Evolutionary conservation across 2,888 invertebrate genomes (phyloP).

Genomic region (Apotomis betuletana): DNA sequence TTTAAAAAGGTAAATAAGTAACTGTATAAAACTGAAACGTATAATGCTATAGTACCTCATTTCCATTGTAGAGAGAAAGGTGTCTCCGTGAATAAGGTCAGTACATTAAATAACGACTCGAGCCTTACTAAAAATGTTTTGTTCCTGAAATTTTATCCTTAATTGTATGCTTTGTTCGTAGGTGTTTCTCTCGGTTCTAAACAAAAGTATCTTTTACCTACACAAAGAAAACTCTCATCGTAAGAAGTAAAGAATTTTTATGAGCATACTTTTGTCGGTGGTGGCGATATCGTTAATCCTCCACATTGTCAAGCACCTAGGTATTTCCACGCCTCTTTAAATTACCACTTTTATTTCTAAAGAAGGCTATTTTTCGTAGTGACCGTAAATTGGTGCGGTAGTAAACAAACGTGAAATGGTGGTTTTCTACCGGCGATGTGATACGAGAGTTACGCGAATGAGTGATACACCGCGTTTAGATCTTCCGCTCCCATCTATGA

Average conservation of each 20-base stretch:
- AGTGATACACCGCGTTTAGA: too few species aligned
- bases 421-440: too few species aligned
- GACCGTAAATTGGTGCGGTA: conserved; percentile 20
- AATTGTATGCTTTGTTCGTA: conserved; percentile 43
- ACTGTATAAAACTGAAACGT: neutral
- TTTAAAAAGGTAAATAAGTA: neutral
- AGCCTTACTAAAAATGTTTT: conserved; percentile 36
- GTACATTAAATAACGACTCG: conserved; percentile 28
- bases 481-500: too few species aligned
- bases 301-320: conserved; percentile 55
- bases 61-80: conserved; percentile 15
- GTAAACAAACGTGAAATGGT: neutral
- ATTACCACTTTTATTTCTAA: conserved; percentile 54
- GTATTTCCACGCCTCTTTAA: conserved; percentile 57
- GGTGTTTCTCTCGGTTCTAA: conserved; percentile 46
- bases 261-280: conserved; percentile 61
- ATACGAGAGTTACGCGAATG: too few species aligned
- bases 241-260: conserved; percentile 58
- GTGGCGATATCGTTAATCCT: conserved; percentile 65
- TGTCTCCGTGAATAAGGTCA: conserved; percentile 28
- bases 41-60: conserved; percentile 15
- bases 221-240: conserved; percentile 51
- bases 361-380: conserved; percentile 18
- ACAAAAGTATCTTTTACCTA: conserved; percentile 56
- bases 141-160: conserved; percentile 36